Evolutionary conservation across 2,888 invertebrate genomes (phyloP).

Genomic region (Heterodera filipjevi): DNA sequence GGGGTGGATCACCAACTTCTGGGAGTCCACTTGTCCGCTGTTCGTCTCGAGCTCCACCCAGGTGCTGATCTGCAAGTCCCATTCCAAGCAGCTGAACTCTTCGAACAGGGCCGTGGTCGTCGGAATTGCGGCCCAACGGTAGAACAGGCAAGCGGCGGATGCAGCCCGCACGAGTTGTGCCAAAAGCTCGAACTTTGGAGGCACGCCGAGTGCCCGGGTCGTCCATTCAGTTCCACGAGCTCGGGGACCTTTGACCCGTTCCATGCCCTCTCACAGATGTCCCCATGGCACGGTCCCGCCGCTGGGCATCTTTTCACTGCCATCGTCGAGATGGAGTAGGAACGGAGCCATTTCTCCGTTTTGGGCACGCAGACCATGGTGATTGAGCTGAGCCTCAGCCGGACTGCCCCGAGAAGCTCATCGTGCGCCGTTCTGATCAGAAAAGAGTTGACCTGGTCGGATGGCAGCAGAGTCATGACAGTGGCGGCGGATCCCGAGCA

Average conservation of each 20-base stretch:
- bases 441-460: neutral
- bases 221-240: neutral
- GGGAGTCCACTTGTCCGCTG: neutral
- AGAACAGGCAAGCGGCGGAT: neutral
- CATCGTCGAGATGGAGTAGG: neutral
- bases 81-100: neutral
- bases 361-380: neutral
- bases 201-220: neutral
- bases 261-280: neutral
- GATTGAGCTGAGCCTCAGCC: neutral
- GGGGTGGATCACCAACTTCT: neutral
- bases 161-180: slow-evolving; percentile 4
- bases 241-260: neutral
- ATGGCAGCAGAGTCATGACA: neutral
- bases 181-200: neutral
- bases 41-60: neutral
- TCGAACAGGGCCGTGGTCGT: neutral
- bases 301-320: neutral
- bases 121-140: neutral
- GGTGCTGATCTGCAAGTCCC: neutral
- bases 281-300: neutral
- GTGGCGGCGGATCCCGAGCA: neutral
- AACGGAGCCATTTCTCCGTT: neutral
- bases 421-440: neutral
- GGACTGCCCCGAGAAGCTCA: neutral